These are phyloP conservation scores for Pogonophryne albipinna DNA, from an alignment of 2,797 vertebrate genomes.

Conservation along the genomic window DNA sequence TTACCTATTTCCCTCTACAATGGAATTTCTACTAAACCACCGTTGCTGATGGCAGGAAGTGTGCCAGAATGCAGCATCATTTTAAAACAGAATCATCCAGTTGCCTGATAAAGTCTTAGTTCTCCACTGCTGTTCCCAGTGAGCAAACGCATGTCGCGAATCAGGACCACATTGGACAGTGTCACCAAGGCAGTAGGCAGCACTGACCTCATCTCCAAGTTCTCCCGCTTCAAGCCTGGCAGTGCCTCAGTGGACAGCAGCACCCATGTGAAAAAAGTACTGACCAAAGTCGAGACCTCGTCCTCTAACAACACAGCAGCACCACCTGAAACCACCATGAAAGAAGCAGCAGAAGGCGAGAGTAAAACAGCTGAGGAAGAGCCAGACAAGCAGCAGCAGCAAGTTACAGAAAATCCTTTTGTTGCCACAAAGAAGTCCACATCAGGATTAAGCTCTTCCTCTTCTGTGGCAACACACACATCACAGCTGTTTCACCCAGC, in stretches of 20 bases:
- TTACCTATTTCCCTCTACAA: not conserved
- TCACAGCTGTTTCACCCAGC: constrained; percentile 87
- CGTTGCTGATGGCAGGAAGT: constrained; percentile 7
- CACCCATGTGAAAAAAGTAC: constrained; percentile 48
- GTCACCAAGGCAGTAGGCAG: constrained; percentile 94
- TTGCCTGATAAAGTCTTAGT: constrained; percentile 11
- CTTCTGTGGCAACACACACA: constrained; percentile 76
- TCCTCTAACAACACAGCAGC: constrained; percentile 12
- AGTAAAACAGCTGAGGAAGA: constrained; percentile 35
- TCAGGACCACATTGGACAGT: constrained; percentile 92
- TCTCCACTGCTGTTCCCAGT: constrained; percentile 6
- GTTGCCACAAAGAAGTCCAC: constrained; percentile 55
- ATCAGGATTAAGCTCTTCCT: constrained; percentile 32
- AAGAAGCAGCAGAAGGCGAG: constrained; percentile 68
- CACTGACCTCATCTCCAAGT: constrained; percentile 90
- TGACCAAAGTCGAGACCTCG: constrained; percentile 53
- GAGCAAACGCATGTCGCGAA: constrained; percentile 91
- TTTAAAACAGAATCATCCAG: constrained; percentile 6
- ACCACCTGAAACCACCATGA: constrained; percentile 48
- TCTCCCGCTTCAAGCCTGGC: constrained; percentile 89
- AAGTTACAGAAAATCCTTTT: constrained; percentile 65
- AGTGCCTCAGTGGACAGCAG: constrained; percentile 60
- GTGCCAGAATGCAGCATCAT: constrained; percentile 40
- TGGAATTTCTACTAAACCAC: not conserved
- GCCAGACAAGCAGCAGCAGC: constrained; percentile 1